Conservation (phyloP, 2,797 vertebrate genomes). For the Anguilla anguilla region DNA sequence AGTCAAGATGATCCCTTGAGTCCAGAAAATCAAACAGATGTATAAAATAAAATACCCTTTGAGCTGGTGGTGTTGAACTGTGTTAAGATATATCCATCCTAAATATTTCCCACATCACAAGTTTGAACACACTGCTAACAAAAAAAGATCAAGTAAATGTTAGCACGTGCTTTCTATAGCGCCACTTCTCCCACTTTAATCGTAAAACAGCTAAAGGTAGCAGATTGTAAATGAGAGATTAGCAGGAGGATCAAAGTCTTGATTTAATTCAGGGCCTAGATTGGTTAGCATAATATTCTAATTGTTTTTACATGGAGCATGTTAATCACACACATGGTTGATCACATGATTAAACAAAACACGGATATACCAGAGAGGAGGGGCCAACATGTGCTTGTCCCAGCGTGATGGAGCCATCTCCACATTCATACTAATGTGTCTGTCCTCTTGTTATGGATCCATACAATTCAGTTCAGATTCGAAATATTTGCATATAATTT, state of each 20-base stretch:
- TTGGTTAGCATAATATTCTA: conserved; percentile 14
- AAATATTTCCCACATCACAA: not conserved
- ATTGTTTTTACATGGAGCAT: not conserved
- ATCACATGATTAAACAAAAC: conserved; percentile 18
- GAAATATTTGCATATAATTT: not conserved
- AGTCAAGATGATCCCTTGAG: not conserved
- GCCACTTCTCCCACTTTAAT: not conserved
- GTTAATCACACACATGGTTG: conserved; percentile 23
- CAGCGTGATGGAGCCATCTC: not conserved
- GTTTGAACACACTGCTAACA: not conserved
- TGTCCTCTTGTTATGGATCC: not conserved
- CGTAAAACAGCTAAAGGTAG: not conserved
- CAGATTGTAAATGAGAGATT: conserved; percentile 9
- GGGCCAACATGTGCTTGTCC: not conserved
- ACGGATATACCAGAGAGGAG: not conserved
- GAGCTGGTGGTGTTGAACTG: conserved; percentile 1
- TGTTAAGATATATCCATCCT: not conserved
- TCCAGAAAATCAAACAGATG: not conserved
- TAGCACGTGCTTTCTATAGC: not conserved
- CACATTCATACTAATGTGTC: not conserved
- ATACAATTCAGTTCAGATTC: not conserved
- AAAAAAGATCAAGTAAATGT: not conserved
- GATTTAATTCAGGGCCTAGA: not conserved
- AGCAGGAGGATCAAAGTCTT: not conserved
- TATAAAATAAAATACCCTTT: not conserved